Conservation (phyloP, 2,113 vertebrate genomes). For the Hemiscyllium ocellatum region DNA sequence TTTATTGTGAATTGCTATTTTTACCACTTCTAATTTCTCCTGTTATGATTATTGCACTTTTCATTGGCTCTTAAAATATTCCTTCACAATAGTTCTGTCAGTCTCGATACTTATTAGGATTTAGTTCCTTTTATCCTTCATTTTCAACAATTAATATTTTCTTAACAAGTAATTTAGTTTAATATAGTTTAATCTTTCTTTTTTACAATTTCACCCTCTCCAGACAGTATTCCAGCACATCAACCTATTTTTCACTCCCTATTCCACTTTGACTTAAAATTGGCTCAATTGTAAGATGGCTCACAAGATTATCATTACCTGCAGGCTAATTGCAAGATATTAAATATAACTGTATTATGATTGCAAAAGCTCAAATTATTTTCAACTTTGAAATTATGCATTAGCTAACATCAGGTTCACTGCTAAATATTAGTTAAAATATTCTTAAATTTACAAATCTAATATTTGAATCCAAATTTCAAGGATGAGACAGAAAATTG, state of each 20-base stretch:
- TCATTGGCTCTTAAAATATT: not conserved
- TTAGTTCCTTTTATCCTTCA: not conserved
- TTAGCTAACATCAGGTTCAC: not conserved
- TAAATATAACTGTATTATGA: not conserved
- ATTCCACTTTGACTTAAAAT: not conserved
- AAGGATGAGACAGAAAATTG: not conserved
- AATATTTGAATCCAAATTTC: not conserved
- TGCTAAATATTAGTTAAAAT: not conserved
- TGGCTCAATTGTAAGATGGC: not conserved
- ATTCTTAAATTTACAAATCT: too few relatives aligned
- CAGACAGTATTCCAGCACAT: not conserved
- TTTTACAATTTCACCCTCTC: not conserved
- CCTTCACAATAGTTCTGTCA: not conserved
- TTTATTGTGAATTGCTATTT: slow-evolving; percentile 4
- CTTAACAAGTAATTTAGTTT: not conserved
- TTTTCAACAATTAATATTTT: slow-evolving; percentile 22
- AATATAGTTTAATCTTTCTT: not conserved
- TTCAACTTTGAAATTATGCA: not conserved
- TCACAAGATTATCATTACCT: not conserved
- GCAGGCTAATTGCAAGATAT: slow-evolving; percentile 4
- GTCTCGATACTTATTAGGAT: not conserved
- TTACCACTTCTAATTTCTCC: not conserved
- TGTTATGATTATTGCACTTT: not conserved
- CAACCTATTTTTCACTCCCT: not conserved
- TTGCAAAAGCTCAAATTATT: not conserved